Conservation (phyloP, 2,113 vertebrate species). For the Probosciger aterrimus region DNA sequence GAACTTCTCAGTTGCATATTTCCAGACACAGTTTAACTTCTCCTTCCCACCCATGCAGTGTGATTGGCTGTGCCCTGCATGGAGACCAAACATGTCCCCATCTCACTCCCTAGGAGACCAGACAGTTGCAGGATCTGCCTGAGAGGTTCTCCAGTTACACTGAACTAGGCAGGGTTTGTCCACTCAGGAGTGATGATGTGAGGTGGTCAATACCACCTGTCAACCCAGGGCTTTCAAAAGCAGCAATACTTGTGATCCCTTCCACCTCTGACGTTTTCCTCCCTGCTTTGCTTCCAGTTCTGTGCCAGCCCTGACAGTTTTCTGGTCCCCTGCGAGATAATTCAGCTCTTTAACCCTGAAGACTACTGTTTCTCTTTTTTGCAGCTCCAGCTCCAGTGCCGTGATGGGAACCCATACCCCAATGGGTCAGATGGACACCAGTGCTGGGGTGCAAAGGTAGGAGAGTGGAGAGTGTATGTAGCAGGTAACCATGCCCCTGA, state of each 20-base stretch:
- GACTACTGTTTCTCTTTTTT: neutral
- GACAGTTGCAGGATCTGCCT: neutral
- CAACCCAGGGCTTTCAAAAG: neutral
- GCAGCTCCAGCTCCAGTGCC: neutral
- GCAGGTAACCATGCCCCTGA: accelerated
- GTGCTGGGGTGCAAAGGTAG: neutral
- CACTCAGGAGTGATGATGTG: neutral
- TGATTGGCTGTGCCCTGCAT: neutral
- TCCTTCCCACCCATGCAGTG: accelerated
- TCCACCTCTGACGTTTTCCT: neutral
- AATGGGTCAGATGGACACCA: accelerated
- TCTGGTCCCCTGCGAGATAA: neutral
- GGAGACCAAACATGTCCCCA: neutral
- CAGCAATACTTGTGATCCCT: neutral
- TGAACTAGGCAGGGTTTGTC: neutral
- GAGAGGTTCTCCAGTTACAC: neutral
- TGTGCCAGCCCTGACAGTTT: neutral
- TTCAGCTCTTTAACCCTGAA: neutral
- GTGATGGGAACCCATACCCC: neutral
- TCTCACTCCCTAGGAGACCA: neutral
- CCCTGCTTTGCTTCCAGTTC: neutral
- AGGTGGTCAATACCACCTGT: accelerated
- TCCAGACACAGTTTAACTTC: neutral
- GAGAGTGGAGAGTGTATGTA: neutral
- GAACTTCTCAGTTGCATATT: neutral